Conservation (phyloP, 2,113 vertebrate genomes). For the Cynopterus brachyotis region DNA sequence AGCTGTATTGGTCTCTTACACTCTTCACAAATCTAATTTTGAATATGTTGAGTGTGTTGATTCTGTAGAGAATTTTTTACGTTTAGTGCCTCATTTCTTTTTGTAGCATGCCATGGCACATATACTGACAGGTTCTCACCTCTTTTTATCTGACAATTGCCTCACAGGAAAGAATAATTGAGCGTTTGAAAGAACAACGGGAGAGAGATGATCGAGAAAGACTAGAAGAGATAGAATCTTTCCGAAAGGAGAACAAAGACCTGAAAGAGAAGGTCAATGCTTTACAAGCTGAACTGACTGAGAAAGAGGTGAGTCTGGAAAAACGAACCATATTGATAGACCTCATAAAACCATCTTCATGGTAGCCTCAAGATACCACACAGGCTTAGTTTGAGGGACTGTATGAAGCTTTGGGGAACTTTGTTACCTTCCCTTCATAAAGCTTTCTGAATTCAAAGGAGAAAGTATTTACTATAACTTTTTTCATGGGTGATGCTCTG, state of each 20-base stretch:
- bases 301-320: slow-evolving; percentile 94
- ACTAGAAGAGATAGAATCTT: slow-evolving; percentile 92
- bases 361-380: not conserved
- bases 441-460: not conserved
- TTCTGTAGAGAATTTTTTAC: not conserved
- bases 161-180: slow-evolving; percentile 95
- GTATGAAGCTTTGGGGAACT: not conserved
- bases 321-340: not conserved
- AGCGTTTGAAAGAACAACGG: slow-evolving; percentile 94
- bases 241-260: slow-evolving; percentile 95
- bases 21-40: not conserved
- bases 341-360: not conserved
- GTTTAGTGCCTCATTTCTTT: not conserved
- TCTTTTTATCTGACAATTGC: slow-evolving; percentile 34
- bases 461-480: not conserved
- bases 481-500: not conserved
- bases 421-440: not conserved
- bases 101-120: not conserved
- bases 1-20: not conserved
- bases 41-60: not conserved
- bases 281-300: slow-evolving; percentile 95
- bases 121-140: not conserved
- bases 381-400: not conserved
- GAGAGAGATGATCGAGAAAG: slow-evolving; percentile 93
- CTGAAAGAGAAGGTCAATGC: slow-evolving; percentile 93